Evolutionary conservation across 1,140 invertebrate species (phyloP), one percentile per base, ranked within the genome.

Genomic region (Cotesia typhae): DNA sequence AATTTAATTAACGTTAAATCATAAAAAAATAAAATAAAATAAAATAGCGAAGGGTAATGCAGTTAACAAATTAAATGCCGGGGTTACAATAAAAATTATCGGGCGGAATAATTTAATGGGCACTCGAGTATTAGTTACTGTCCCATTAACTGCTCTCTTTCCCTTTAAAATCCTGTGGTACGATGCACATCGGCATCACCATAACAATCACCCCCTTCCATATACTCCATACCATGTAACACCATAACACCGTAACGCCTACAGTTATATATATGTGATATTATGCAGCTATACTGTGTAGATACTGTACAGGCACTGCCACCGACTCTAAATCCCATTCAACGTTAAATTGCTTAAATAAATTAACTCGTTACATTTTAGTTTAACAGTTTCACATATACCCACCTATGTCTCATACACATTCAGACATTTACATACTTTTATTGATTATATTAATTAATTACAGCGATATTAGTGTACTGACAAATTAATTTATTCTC

Each of bases 31-130:
- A 35, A 55, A 20, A 35, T 12, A 41, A 37, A 17, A 37, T 41
- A 37, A 3, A 37, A 41, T 65, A 14, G 9, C n/a, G 67, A 12
- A 41, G 9, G 51, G 59, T 47, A 47, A 47, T 35, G 17, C n/a
- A 51, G 41, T 52, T 35, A 9, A 57, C 67, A 57, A 68, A 68
- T 68, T 68, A 36, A 68, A 57, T 68, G 67, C 20, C 14, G 52
- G 60, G 73, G 67, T 67, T 71, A 71, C 69, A 70, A 74, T 65
- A 76, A 76, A 76, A 76, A 76, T 76, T 74, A 76, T 76, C 71
- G 75, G 41, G 66, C 67, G 61, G 71, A 67, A 76, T 76, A 76
- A 76, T 76, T 74, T 76, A 67, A 73, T 70, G 73, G 69, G 68
- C 70, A 64, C 47, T 57, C 63, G 37, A 57, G 71, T 73, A 74